These are phyloP conservation scores for Equus przewalskii DNA, from an alignment of 2,113 vertebrate genomes.

Conservation along the genomic window DNA sequence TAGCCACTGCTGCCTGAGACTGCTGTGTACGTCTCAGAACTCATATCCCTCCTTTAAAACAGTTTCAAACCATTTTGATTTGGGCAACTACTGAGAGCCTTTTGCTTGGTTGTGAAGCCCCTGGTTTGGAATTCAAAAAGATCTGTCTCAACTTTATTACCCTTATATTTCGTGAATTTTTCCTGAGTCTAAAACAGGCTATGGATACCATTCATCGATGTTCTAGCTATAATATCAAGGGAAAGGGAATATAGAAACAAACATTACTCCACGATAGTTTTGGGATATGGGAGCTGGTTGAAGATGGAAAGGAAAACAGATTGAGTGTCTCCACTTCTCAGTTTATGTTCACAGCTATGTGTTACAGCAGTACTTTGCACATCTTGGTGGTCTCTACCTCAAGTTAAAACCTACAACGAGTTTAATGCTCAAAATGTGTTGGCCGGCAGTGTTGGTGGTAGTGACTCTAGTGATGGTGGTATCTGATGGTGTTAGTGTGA, in stretches of 20 bases:
- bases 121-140: background rate
- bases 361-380: background rate
- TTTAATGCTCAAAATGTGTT: background rate
- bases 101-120: background rate
- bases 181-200: background rate
- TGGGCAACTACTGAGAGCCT: background rate
- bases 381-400: background rate
- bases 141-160: background rate
- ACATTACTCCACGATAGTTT: background rate
- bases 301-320: slow-evolving; percentile 1
- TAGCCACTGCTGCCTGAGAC: background rate
- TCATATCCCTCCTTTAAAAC: background rate
- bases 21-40: background rate
- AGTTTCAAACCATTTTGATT: background rate
- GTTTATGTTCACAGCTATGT: background rate
- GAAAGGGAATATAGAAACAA: slow-evolving; percentile 1
- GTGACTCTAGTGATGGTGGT: background rate
- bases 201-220: background rate
- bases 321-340: background rate
- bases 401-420: background rate
- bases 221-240: background rate
- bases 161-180: background rate
- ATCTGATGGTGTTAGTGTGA: background rate
- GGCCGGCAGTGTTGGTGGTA: background rate
- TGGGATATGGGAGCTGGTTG: background rate